Conservation (phyloP, 2,113 vertebrate genomes). For the Oxygymnocypris stewartii region DNA sequence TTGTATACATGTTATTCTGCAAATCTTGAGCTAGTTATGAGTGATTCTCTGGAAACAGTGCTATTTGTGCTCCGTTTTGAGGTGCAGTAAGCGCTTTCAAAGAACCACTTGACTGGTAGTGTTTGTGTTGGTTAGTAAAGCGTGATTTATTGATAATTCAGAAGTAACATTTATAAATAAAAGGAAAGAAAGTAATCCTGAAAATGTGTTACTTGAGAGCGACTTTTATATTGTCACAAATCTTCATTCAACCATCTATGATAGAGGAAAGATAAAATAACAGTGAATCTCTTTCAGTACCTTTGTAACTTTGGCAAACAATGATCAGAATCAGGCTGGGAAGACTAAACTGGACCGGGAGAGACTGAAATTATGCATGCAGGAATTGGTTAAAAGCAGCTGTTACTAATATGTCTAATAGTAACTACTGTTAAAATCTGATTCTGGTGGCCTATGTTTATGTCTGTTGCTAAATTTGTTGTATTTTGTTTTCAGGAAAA, state of each 20-base stretch:
- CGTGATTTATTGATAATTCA: not conserved
- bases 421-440: not conserved
- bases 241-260: not conserved
- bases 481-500: constrained; percentile 77
- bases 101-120: not conserved
- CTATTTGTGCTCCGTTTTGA: not conserved
- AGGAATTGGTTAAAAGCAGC: constrained; percentile 83
- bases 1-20: constrained; percentile 51
- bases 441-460: not conserved
- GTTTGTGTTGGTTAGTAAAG: not conserved
- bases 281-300: constrained; percentile 72
- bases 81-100: not conserved
- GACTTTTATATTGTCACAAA: not conserved
- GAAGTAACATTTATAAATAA: not conserved
- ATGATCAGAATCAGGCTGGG: constrained; percentile 85
- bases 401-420: not conserved
- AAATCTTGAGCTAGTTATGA: not conserved
- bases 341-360: constrained; percentile 90
- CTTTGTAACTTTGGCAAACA: constrained; percentile 86
- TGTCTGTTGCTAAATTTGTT: constrained; percentile 5
- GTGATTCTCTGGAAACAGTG: not conserved
- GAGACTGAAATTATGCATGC: constrained; percentile 89
- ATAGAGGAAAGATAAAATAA: constrained; percentile 3
- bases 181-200: not conserved
- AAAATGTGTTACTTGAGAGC: not conserved